Percentiles rank a stretch among this genome's conserved stretches.
Conservation (phyloP, 1,140 invertebrate genomes). For the Leptestheria dahalacensis region DNA sequence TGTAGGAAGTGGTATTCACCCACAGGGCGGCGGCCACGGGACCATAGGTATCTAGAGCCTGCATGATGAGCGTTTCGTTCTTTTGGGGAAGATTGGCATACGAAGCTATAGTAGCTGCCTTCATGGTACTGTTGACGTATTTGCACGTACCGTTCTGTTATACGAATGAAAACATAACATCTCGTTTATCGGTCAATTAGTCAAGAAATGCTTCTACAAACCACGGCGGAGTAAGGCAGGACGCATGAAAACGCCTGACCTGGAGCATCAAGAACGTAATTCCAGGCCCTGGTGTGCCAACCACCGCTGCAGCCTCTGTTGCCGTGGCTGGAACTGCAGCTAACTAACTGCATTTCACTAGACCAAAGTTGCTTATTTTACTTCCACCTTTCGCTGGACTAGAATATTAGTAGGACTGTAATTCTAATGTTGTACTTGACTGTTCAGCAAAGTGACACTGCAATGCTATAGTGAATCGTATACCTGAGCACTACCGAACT, state of each 20-base stretch:
- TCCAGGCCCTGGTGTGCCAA: neutral
- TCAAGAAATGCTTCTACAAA: neutral
- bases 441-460: neutral
- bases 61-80: neutral
- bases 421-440: neutral
- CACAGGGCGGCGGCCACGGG: neutral
- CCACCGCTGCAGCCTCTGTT: constrained; percentile 3
- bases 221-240: neutral
- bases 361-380: too few species aligned
- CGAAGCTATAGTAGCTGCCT: neutral
- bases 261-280: neutral
- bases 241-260: neutral
- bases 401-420: neutral
- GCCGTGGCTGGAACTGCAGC: constrained; percentile 25
- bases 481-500: constrained; percentile 2
- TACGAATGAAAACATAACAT: neutral
- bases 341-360: neutral
- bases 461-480: neutral
- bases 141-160: neutral
- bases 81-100: neutral
- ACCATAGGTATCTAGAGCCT: neutral
- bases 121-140: constrained; percentile 18
- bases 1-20: neutral
- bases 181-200: neutral
- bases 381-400: too few species aligned